Base-by-base conservation (phyloP, 2,888 invertebrate species). In the Autographa pulchrina region DNA sequence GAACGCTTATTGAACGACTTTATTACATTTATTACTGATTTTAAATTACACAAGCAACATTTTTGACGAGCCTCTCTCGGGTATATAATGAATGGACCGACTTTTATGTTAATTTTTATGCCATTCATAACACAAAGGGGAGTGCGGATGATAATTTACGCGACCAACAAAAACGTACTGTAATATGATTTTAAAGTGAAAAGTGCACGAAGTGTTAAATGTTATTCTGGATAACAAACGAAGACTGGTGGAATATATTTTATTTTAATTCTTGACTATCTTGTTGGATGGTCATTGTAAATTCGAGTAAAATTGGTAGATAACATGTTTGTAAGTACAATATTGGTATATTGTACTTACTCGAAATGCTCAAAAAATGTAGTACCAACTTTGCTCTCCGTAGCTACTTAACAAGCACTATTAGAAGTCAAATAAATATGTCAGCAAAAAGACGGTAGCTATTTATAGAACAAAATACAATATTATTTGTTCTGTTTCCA, bases 1-100 rank as follows among this genome's bases (percentile, higher is more conserved):
- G 64, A 60, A 65, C 56, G 65, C 72, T 80, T 60, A 74, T 74
- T 80, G 70, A 75, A 69, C 71, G 56, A 68, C 43, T 68, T 75
- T 61, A 80, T 72, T 74, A 68, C 66, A 48, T 77, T 76, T 74
- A 72, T 66, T 80, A 72, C 74, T 69, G 72, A 81, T 81, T 79
- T 75, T 58, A 79, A 79, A 75, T 77, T 58, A 69, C 43, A 32
- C 60, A 62, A 68, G 67, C 70, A 65, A 56, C n/a, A 64, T 71
- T 75, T 75, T 67, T 67, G 62, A 70, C 60, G 68, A 72, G 38
- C 56, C 8, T n/a, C 63, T 70, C 41, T 13, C 62, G 70, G 68
- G 68, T 5, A 58, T 66, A 64, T 64, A 70, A 73, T 77, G 62
- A 80, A 68, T 73, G 61, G 32, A 65, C 56, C 13, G 66, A 70